Base-by-base conservation (phyloP, 2,113 vertebrate species). In the Pollimyrus isidori region DNA sequence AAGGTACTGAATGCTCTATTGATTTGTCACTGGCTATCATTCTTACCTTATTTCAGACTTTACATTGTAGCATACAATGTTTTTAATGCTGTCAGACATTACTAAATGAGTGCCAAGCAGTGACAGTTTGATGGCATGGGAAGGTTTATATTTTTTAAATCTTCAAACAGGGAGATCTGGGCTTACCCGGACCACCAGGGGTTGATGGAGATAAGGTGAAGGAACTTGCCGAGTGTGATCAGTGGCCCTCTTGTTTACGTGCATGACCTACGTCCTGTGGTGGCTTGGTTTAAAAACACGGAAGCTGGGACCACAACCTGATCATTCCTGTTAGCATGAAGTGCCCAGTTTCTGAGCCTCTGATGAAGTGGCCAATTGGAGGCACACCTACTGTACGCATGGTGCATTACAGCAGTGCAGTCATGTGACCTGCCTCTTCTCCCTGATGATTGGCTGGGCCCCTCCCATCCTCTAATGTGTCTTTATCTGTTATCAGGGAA, bases 151-250 rank as follows among this genome's bases (percentile, higher is more conserved):
- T 23, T 23, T 42, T 53, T 45, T 35, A 1, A 35, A 39, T 82
- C 50, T 89, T 83, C n/a, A n/a, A 65, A 87, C 73, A 89, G 88
- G 88, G 88, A n/a, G 88, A 89, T 52, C 21, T 89, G 69, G 88
- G 88, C 10, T 46, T 89, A 82, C 88, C 88, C 53, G 88, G 88
- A 48, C 88, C 45, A 50, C 53, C 87, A 30, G 87, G 87, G 13
- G 10, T 49, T 50, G 87, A 88, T 35, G 87, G 87, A 1, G 87
- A 89, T 53, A 50, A 89, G 88, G 88, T 89, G 50, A 89, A 87
- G 5, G 48, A 88, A 84, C 23, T 30, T 21, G 13, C 13, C 6
- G 17, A 30, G 35, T 19, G n/a, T 30, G 48, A 21, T 80, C 65
- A 17, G 23, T 49, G 73, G 73, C 1, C 73, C 15, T 42, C 30